These are phyloP conservation scores for Automeris io DNA, from an alignment of 2,888 invertebrate species.

Conservation along the genomic window DNA sequence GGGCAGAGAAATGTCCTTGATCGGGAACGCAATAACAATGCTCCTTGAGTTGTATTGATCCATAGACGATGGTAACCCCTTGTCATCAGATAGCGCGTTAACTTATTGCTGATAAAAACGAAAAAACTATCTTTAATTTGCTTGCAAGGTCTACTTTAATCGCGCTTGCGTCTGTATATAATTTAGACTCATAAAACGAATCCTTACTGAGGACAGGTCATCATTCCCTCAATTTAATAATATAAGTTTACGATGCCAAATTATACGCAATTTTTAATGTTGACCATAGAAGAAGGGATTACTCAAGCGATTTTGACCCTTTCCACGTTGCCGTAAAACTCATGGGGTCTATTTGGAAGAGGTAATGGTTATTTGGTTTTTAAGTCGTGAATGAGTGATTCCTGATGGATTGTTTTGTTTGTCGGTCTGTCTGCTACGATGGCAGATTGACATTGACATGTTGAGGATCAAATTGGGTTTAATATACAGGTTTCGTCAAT, in stretches of 20 bases:
- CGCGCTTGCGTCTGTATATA: conserved; percentile 29
- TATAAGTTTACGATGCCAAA: conserved; percentile 44
- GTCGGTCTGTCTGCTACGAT: conserved; percentile 25
- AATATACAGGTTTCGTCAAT: no score
- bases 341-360: not conserved
- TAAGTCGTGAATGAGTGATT: conserved; percentile 26
- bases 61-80: no score
- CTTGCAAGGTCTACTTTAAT: no score
- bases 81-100: no score
- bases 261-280: conserved; percentile 25
- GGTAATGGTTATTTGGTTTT: not conserved
- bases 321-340: conserved; percentile 7
- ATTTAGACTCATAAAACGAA: conserved; percentile 47
- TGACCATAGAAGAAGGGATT: conserved; percentile 1
- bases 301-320: conserved; percentile 15
- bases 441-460: conserved; percentile 23
- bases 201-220: conserved; percentile 50
- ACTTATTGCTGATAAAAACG: no score
- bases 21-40: no score
- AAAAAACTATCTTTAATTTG: no score
- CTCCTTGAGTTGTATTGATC: no score
- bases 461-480: no score
- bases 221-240: conserved; percentile 33
- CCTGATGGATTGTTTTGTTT: conserved; percentile 27
- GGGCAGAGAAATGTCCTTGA: no score